A percentile compares a stretch with the other conserved stretches of the same genome.
phyloP scores from a whole-genome alignment of 2,113 vertebrate species.

The Dascyllus trimaculatus region DNA sequence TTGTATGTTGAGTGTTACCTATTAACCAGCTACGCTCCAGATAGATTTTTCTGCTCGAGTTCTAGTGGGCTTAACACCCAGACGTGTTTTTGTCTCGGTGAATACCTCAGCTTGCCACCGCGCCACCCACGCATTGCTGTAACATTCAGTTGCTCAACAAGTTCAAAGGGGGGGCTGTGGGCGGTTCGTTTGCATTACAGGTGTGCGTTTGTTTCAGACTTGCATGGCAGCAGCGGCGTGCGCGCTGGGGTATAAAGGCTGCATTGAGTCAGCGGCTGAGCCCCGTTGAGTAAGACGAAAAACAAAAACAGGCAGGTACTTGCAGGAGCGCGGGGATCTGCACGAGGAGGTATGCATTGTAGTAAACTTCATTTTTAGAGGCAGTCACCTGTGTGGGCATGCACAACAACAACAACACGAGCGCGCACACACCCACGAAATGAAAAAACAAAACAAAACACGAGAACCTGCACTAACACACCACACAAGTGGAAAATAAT shows the following conservation, averaged over 20 bases:
- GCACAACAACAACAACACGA: background rate
- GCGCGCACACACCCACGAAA: background rate
- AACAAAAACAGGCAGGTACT: conserved; percentile 60
- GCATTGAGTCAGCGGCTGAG: conserved; percentile 27
- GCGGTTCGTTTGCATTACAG: conserved; percentile 42
- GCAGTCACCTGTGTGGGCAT: conserved; percentile 33
- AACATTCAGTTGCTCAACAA: conserved; percentile 43
- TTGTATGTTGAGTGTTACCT: background rate
- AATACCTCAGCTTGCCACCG: conserved; percentile 1
- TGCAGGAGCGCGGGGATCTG: conserved; percentile 32
- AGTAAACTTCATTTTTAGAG: conserved; percentile 28
- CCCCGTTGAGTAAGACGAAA: conserved; percentile 39
- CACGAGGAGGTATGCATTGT: conserved; percentile 32
- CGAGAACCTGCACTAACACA: background rate
- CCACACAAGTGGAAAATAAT: background rate
- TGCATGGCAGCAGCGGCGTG: background rate
- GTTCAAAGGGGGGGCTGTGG: conserved; percentile 20
- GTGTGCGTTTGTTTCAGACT: conserved; percentile 46
- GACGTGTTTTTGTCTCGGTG: conserved; percentile 53
- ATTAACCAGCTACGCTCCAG: conserved; percentile 9
- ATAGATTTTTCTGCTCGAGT: background rate
- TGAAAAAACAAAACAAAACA: background rate
- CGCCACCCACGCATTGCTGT: conserved; percentile 14
- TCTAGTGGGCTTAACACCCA: conserved; percentile 10
- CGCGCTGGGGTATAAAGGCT: conserved; percentile 35